Base-by-base conservation (phyloP, 2,113 vertebrate species). In the Garra rufa region DNA sequence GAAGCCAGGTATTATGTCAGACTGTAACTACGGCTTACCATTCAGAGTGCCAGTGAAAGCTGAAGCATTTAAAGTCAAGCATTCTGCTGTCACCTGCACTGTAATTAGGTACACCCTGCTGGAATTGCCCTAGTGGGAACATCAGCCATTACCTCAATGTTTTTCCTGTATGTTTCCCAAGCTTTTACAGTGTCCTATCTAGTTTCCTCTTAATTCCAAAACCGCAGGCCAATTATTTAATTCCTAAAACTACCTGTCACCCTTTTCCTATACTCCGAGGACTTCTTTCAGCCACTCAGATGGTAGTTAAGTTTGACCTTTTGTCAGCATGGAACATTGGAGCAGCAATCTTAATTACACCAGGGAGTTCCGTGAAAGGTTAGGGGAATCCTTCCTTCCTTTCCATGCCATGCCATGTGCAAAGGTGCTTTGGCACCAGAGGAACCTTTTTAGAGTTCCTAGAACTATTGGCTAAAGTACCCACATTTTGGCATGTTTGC, bases 91-190 rank as follows among this genome's bases (percentile, higher is more conserved):
- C 82, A 81, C 46, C 67, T 87, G 69, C 86, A 85, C 87, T 91
- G 83, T 90, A 90, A 93, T 93, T 91, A 86, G 71, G 61, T 73
- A 59, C 75, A 43, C 59, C 89, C 59, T 79, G 88, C 82, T 79
- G 83, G 80, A 91, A 90, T 90, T 52, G 85, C 85, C 84, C 75
- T 69, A 86, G 46, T 85, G 44, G 34, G 52, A 70, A 79, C 48
- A 71, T 76, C 34, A 61, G 81, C 69, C 73, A 75, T 75, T 50
- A 50, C 34, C 57, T 63, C 57, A 63, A 67, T 55, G 46, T 48
- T 52, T 69, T 48, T 55, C 41, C 8, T 28, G 43, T 24, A 63
- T 9, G 26, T 65, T 67, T 65, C 43, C 46, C 11, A 48, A 67
- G 26, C 5, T 30, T 80, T 48, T 63, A 67, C 59, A 67, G 1